Base-by-base conservation (phyloP, 2,113 vertebrate genomes). In the Mesocricetus auratus region DNA sequence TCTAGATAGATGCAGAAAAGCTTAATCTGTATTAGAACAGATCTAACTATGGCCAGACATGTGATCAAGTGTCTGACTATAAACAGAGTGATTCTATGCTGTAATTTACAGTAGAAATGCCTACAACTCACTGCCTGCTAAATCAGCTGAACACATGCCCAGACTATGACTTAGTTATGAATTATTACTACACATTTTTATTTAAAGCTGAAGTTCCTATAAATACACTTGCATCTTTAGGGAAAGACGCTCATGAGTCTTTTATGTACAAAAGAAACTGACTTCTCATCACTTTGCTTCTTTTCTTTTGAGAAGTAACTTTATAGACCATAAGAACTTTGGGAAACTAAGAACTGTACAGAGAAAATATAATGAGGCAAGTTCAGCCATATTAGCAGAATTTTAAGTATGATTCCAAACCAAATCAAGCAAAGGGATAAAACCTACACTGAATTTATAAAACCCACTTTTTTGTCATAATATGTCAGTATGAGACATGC, bases 51-150 rank as follows among this genome's bases (percentile, higher is more conserved):
- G 33, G 88, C 94, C 50, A 96, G 47, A 83, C 33, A 56, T 39
- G 31, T 64, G 66, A 39, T 29, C 26, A 73, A 81, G 62, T 82
- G 73, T 85, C 39, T 86, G 36, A 36, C 33, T 91, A 8, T 7
- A 88, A 73, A 29, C 3, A 87, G 1, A 58, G 24, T 45, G 74
- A 87, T 39, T 66, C 8, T 88, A 90, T 36, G 47, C 12, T 83
- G 42, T 42, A 77, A 79, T 90, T 94, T 94, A 69, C 77, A 53
- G 42, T n/a, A 92, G 47, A 24, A 79, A 95, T 85, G 92, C n/a
- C 36, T 87, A 78, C 1, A 81, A 17, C 0, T 36, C 29, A 2
- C 31, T 60, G 39, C 19, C 56, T 78, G 64, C 15, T 89, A 86
- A 90, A 26, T 83, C 11, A 39, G 15, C 16, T 66, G 45, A 68